phyloP scores from a whole-genome alignment of 1,140 invertebrate genomes.

The Drosophila murphyi region DNA sequence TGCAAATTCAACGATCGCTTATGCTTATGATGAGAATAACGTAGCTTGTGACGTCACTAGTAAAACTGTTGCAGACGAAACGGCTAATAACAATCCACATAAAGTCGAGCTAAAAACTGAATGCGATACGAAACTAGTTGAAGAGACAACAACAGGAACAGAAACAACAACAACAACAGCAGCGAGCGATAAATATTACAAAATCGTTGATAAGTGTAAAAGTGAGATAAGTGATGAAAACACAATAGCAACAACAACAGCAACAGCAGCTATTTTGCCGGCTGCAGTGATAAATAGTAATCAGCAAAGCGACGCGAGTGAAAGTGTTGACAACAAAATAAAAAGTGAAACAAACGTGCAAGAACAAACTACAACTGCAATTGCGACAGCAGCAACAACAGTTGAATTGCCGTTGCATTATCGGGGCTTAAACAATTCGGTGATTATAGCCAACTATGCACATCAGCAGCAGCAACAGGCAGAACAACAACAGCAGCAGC shows the following conservation, averaged over 20 bases:
- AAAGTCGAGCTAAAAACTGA: conserved; percentile 36
- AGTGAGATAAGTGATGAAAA: conserved; percentile 58
- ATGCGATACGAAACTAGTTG: conserved; percentile 35
- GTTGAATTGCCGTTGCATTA: conserved; percentile 50
- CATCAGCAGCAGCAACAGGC: conserved; percentile 54
- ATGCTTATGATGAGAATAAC: conserved; percentile 29
- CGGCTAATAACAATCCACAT: conserved; percentile 36
- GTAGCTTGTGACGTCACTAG: conserved; percentile 37
- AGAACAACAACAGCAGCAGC: conserved; percentile 50
- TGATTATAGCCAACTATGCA: conserved; percentile 75
- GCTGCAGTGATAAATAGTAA: conserved; percentile 68
- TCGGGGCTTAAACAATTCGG: conserved; percentile 68
- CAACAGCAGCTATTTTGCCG: conserved; percentile 40
- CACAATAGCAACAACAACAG: conserved; percentile 16
- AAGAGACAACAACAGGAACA: conserved; percentile 13
- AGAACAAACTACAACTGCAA: conserved; percentile 26
- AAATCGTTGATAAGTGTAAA: conserved; percentile 57
- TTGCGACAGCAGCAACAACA: conserved; percentile 9
- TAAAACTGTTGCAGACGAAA: conserved; percentile 30
- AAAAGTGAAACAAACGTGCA: conserved; percentile 60
- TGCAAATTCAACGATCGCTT: conserved; percentile 21
- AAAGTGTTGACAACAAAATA: conserved; percentile 76
- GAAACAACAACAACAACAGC: conserved; percentile 20
- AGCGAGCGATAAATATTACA: conserved; percentile 51
- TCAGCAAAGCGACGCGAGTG: conserved; percentile 66